Base-by-base conservation (phyloP, 2,888 invertebrate genomes). In the Pimpla rufipes region DNA sequence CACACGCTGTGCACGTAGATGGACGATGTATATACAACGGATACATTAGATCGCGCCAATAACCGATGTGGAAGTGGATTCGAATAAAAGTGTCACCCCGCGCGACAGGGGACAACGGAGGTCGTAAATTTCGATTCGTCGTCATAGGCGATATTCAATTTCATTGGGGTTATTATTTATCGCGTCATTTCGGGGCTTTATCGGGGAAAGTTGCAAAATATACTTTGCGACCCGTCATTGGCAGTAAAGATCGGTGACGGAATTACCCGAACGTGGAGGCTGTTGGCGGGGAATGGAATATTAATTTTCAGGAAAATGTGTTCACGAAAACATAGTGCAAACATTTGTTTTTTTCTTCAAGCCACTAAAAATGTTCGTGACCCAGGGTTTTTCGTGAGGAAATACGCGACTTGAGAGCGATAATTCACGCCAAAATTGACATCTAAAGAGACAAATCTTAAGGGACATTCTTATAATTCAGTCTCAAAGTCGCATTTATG, bases 51-150 rank as follows among this genome's bases (percentile, higher is more conserved):
- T 42, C 11, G 55, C 50, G 29, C 66, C 42, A 76, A 66, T 67
- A 76, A 76, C 23, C n/a, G 66, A 57, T n/a, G 76, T 52, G 55
- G 40, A 76, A 66, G 76, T 67, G 66, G 76, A 67, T 67, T 57
- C 55, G 66, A 55, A 76, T 76, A 40, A 57, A 67, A 67, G 67
- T 45, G 23, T 57, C 57, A 37, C 13, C 29, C 10, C 16, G 16
- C 29, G 29, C 29, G 29, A 5, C 29, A 5, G 29, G 29, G 45
- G 47, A 73, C 47, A 45, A 62, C 16, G 29, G 11, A 23, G 11
- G 23, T 18, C 35, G 37, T 73, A 62, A 59, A 73, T 73, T 45
- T 73, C 35, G 42, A 62, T 62, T 45, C 37, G 16, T 47, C 37
- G 68, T 70, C 47, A 18, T 62, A 29, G 45, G 23, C 37, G 37